Evolutionary conservation across 2,888 invertebrate genomes (phyloP), one percentile per base, ranked within the genome.

Genomic region (Dexiosoma caninum): DNA sequence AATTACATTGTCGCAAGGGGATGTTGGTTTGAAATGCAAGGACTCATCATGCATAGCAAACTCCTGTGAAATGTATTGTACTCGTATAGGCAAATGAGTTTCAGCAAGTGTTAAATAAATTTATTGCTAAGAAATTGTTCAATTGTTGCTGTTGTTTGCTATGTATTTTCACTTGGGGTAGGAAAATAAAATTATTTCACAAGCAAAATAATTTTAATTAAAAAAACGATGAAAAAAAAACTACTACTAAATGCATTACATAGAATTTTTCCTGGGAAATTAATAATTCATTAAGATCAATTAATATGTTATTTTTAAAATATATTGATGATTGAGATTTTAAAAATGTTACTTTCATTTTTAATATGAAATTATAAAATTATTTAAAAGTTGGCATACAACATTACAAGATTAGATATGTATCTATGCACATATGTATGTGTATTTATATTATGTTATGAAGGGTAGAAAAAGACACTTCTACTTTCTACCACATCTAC

Each of bases 1-100:
- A 87, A 88, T 85, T 84, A 86, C 82, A 85, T 5, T 84, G 84
- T 84, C 82, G 83, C 83, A 82, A 83, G 86, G 86, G 87, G 85
- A 83, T 80, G 83, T 70, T 74, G 35, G 21, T 32, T 42, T 14
- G 40, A 71, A 64, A 67, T 35, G 23, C 32, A 57, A 57, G 44
- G 14, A 37, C 12, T 59, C 21, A 30, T 51, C 37, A 16, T 40
- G 23, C 40, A 14, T 23, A 55, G 19, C 21, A 77, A 62, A 40
- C 19, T 16, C 6, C 2, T 30, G 35, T 21, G 8, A 14, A 51
- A 23, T 12, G 35, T 51, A 5, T 27, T n/a, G n/a, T n/a, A n/a
- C 4, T 27, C 46, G 42, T 49, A 27, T 59, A 69, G 19, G 62
- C 64, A 44, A 71, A 40, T 67, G 67, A 67, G 62, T 77, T 62